phyloP scores from a whole-genome alignment of 2,888 invertebrate species.

The Carpatolechia fugitivella region DNA sequence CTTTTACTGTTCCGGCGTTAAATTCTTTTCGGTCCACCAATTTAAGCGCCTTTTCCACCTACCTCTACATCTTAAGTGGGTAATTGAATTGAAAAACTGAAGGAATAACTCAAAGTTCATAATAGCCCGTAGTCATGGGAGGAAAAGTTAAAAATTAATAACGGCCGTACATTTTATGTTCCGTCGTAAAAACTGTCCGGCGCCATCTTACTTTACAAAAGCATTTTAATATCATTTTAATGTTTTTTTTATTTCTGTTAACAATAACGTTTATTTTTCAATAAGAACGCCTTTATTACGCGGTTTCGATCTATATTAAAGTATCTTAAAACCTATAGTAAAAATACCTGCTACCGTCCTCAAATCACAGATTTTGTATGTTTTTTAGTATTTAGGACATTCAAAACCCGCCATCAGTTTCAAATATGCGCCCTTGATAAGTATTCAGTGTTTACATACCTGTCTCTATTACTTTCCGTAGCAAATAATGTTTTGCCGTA shows the following conservation, averaged over 20 bases:
- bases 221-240: neutral
- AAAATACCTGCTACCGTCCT: no score
- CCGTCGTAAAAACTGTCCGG: conserved; percentile 13
- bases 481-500: no score
- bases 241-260: neutral
- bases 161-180: conserved; percentile 13
- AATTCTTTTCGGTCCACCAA: neutral
- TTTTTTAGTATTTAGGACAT: no score
- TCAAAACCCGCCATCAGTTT: no score
- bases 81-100: conserved; percentile 9
- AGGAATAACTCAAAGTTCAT: conserved; percentile 12
- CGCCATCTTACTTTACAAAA: conserved; percentile 2
- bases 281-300: neutral
- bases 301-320: no score
- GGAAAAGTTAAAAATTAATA: conserved; percentile 21
- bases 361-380: no score
- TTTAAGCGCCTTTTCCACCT: neutral
- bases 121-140: conserved; percentile 15
- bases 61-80: conserved; percentile 1
- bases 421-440: no score
- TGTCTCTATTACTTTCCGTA: no score
- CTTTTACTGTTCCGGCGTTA: neutral
- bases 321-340: no score
- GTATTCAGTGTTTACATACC: no score
- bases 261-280: neutral